Percentiles rank a stretch among this genome's conserved stretches.
phyloP scores from a whole-genome alignment of 2,797 vertebrate genomes.

The Sebastiscus albofasciatus region DNA sequence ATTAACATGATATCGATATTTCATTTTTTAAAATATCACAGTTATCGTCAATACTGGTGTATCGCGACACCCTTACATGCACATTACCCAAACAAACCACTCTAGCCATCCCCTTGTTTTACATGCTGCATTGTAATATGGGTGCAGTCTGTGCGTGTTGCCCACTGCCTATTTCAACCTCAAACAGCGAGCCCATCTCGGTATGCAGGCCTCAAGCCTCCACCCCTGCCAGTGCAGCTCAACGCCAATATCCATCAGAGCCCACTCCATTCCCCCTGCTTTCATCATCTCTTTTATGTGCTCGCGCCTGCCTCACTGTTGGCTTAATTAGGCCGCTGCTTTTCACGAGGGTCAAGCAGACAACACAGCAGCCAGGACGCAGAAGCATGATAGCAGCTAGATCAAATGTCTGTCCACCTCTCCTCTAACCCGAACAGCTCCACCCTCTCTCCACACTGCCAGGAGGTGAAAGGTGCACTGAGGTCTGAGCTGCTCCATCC shows the following conservation, averaged over 20 bases:
- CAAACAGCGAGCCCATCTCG: constrained; percentile 61
- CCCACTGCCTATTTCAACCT: constrained; percentile 38
- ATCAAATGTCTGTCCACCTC: constrained; percentile 77
- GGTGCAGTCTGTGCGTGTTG: constrained; percentile 17
- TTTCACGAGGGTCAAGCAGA: constrained; percentile 72
- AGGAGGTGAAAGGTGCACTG: constrained; percentile 70
- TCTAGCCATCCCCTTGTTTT: background rate
- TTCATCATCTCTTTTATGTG: constrained; percentile 86
- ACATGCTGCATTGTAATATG: constrained; percentile 33
- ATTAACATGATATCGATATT: too few relatives aligned
- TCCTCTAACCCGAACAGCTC: constrained; percentile 22
- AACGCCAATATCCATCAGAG: constrained; percentile 82
- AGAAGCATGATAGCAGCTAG: constrained; percentile 57
- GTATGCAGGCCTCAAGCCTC: constrained; percentile 74
- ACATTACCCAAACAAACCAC: background rate
- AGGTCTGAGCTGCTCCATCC: constrained; percentile 41
- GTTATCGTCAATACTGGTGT: too few relatives aligned
- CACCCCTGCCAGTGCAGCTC: constrained; percentile 76
- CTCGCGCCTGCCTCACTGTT: constrained; percentile 72
- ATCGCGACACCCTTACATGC: too few relatives aligned
- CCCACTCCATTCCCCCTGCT: constrained; percentile 70
- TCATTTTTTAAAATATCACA: too few relatives aligned
- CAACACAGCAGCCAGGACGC: constrained; percentile 61
- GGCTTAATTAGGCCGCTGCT: constrained; percentile 80
- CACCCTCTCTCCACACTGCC: constrained; percentile 58